phyloP scores from a whole-genome alignment of 1,140 invertebrate species.

The Hycleus cichorii region DNA sequence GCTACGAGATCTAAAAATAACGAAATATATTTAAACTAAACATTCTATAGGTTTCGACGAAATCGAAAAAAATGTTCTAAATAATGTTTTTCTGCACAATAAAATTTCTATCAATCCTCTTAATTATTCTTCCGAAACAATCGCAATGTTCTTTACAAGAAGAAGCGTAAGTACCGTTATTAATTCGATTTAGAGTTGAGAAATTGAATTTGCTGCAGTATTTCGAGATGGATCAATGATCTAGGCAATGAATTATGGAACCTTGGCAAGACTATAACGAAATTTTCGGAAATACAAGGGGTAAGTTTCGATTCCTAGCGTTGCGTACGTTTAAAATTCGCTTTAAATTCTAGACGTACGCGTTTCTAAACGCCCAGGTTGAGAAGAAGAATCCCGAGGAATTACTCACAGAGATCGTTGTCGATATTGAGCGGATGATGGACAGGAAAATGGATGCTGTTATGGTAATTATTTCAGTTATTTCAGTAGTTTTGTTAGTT shows the following conservation, averaged over 20 bases:
- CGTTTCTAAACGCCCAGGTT: slow-evolving; percentile 63
- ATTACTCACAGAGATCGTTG: slow-evolving; percentile 64
- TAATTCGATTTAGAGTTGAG: background rate
- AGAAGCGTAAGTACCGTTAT: slow-evolving; percentile 22
- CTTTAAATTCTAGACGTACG: slow-evolving; percentile 57
- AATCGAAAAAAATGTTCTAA: slow-evolving; percentile 12
- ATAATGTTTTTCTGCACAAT: background rate
- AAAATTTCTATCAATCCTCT: background rate
- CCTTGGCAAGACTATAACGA: slow-evolving; percentile 33
- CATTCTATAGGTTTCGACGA: background rate
- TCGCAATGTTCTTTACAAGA: slow-evolving; percentile 19
- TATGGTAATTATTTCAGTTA: slow-evolving; percentile 43
- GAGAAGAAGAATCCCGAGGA: slow-evolving; percentile 65
- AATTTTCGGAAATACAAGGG: slow-evolving; percentile 33
- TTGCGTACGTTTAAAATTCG: background rate
- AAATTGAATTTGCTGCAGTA: slow-evolving; percentile 19
- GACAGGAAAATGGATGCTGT: slow-evolving; percentile 77
- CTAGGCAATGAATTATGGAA: slow-evolving; percentile 35
- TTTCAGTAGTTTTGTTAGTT: slow-evolving; percentile 7
- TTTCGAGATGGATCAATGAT: slow-evolving; percentile 35
- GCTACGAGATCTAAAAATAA: slow-evolving; percentile 6
- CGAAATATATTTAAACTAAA: background rate
- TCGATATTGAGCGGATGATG: slow-evolving; percentile 68
- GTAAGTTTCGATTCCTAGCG: slow-evolving; percentile 10
- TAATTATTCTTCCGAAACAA: background rate